Conservation (phyloP, 2,797 vertebrate genomes). For the Gephyroberyx darwinii region DNA sequence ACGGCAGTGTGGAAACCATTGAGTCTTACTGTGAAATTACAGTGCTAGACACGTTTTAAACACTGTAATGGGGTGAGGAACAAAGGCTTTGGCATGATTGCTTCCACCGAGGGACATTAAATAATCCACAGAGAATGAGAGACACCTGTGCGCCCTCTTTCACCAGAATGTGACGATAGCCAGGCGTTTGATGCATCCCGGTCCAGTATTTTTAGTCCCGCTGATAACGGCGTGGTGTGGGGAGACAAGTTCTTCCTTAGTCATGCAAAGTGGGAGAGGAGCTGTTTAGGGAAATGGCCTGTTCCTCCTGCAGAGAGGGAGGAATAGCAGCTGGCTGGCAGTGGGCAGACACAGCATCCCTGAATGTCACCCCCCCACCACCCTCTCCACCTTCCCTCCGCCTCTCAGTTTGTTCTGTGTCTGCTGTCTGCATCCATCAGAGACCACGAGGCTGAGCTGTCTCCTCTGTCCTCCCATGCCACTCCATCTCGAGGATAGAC, state of each 20-base stretch:
- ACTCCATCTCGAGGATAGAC: slow-evolving; percentile 49
- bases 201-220: slow-evolving; percentile 71
- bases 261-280: slow-evolving; percentile 56
- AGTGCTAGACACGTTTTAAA: slow-evolving; percentile 51
- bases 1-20: slow-evolving; percentile 45
- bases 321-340: slow-evolving; percentile 71
- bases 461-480: slow-evolving; percentile 45
- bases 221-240: slow-evolving; percentile 63
- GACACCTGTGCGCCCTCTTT: slow-evolving; percentile 52
- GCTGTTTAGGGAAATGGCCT: slow-evolving; percentile 58
- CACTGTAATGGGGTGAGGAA: slow-evolving; percentile 47
- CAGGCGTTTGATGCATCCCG: slow-evolving; percentile 54
- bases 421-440: slow-evolving; percentile 61
- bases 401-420: slow-evolving; percentile 56
- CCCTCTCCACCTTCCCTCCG: slow-evolving; percentile 26
- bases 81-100: slow-evolving; percentile 55
- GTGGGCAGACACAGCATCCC: slow-evolving; percentile 62
- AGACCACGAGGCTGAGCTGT: slow-evolving; percentile 42
- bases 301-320: slow-evolving; percentile 60
- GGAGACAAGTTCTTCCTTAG: slow-evolving; percentile 61
- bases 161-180: slow-evolving; percentile 37
- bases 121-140: slow-evolving; percentile 51
- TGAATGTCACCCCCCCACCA: slow-evolving; percentile 47
- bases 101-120: slow-evolving; percentile 63
- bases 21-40: slow-evolving; percentile 51